A percentile compares a stretch with the other conserved stretches of the same genome.
Evolutionary conservation across 2,797 vertebrate species (phyloP).

Genomic region (Lindbergichthys nudifrons): DNA sequence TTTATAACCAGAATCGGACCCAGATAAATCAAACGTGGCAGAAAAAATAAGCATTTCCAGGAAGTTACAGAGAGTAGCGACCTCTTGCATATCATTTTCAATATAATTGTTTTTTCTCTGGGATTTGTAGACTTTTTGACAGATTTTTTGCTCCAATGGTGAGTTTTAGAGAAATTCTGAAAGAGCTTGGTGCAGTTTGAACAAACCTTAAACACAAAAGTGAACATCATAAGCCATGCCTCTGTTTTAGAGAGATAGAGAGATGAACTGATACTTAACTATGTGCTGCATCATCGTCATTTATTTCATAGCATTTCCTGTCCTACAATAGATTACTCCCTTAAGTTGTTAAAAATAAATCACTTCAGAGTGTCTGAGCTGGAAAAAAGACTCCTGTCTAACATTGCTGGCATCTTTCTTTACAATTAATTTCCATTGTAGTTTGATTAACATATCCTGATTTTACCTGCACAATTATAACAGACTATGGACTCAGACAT

Average conservation of each 20-base stretch:
- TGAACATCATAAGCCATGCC: no score
- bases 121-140: not conserved
- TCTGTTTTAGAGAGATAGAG: no score
- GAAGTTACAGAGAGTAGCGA: not conserved
- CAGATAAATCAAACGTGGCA: not conserved
- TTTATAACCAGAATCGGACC: not conserved
- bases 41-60: not conserved
- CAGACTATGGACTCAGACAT: not conserved
- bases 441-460: not conserved
- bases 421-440: not conserved
- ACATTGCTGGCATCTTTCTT: not conserved
- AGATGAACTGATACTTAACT: not conserved
- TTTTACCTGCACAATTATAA: not conserved
- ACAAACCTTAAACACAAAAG: not conserved
- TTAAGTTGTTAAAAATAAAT: not conserved
- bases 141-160: not conserved
- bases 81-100: not conserved
- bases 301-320: not conserved
- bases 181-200: not conserved
- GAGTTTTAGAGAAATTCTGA: constrained; percentile 2
- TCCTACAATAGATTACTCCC: not conserved
- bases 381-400: not conserved
- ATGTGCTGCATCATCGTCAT: not conserved
- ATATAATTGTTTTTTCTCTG: not conserved
- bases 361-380: not conserved